phyloP scores from a whole-genome alignment of 2,888 invertebrate species.

The Desoria tigrina region DNA sequence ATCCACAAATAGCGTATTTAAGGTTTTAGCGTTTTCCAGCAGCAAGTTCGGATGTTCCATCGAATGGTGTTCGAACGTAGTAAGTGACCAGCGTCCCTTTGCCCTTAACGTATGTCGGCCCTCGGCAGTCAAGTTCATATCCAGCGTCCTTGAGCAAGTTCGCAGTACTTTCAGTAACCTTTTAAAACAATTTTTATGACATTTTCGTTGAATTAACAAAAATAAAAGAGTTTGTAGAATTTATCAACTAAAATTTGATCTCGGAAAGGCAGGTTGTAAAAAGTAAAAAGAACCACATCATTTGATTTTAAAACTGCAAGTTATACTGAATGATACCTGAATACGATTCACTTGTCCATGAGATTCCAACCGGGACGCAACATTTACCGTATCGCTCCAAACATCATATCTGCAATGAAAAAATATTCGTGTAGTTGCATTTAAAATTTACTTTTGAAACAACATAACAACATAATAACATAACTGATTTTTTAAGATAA shows the following conservation, averaged over 20 bases:
- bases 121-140: constrained; percentile 85
- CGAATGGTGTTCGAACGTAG: constrained; percentile 83
- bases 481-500: no score
- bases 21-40: constrained; percentile 11
- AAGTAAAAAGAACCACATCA: no score
- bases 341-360: constrained; percentile 84
- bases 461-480: no score
- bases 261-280: no score
- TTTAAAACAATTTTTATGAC: constrained; percentile 22
- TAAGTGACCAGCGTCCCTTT: constrained; percentile 88
- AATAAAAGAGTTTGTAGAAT: no score
- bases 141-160: constrained; percentile 80
- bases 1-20: no score
- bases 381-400: constrained; percentile 97
- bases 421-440: no score
- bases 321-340: no score
- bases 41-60: constrained; percentile 55
- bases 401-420: constrained; percentile 70
- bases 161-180: constrained; percentile 80
- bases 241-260: no score
- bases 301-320: background rate
- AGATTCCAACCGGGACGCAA: constrained; percentile 95
- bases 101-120: constrained; percentile 91
- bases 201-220: no score
- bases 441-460: no score